Percentiles rank a stretch among this genome's conserved stretches.
These are phyloP conservation scores for Aromia moschata DNA, from an alignment of 2,888 invertebrate genomes.

Conservation along the genomic window DNA sequence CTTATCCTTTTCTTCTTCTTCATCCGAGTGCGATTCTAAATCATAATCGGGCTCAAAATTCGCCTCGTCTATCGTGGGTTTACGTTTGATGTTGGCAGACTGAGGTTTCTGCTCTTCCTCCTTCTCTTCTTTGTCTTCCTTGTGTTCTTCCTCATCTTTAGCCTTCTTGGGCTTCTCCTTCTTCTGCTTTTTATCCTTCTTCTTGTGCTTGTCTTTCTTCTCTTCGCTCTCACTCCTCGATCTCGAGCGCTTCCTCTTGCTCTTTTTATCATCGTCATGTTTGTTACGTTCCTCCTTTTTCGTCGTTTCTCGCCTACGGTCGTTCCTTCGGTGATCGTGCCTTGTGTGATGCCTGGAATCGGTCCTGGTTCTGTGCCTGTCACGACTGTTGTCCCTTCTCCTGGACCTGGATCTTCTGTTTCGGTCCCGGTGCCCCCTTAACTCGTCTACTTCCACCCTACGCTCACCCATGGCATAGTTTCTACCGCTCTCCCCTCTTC, in stretches of 20 bases:
- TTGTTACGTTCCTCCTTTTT: constrained; percentile 37
- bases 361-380: constrained; percentile 54
- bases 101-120: constrained; percentile 60
- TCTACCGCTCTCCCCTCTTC: constrained; percentile 59
- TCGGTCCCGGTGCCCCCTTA: constrained; percentile 50
- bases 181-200: constrained; percentile 64
- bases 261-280: constrained; percentile 42
- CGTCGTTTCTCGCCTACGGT: constrained; percentile 34
- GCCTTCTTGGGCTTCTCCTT: constrained; percentile 60
- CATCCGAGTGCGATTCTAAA: constrained; percentile 72
- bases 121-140: constrained; percentile 51
- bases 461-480: constrained; percentile 54
- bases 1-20: constrained; percentile 59
- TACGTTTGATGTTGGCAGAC: constrained; percentile 64
- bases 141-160: constrained; percentile 48
- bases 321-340: constrained; percentile 39
- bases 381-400: constrained; percentile 46
- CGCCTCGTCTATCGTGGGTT: constrained; percentile 76
- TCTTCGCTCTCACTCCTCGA: constrained; percentile 52
- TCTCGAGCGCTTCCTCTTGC: constrained; percentile 49
- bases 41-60: constrained; percentile 81
- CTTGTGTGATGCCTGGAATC: constrained; percentile 56
- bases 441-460: constrained; percentile 54
- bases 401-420: constrained; percentile 52
- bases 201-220: constrained; percentile 49